phyloP scores from a whole-genome alignment of 2,888 invertebrate genomes.

The Lypha dubia region DNA sequence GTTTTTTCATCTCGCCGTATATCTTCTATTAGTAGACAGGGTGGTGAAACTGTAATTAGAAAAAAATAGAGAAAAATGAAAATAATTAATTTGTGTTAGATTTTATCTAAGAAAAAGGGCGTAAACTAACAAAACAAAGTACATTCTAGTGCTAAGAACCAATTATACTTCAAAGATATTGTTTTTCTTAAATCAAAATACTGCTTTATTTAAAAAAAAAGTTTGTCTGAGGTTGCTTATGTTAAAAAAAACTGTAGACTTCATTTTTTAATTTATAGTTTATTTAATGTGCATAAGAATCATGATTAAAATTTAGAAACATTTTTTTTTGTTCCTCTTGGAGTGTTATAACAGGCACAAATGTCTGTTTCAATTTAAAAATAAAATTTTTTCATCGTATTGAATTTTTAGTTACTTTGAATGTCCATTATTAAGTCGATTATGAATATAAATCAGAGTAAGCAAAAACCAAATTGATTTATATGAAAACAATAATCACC shows the following conservation, averaged over 20 bases:
- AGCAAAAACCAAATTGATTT: constrained; percentile 46
- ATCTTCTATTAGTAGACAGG: constrained; percentile 82
- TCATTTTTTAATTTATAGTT: constrained; percentile 31
- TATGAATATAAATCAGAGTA: constrained; percentile 53
- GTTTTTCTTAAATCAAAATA: neutral
- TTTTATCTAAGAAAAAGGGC: constrained; percentile 28
- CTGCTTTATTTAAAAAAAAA: neutral
- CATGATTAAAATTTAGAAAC: constrained; percentile 36
- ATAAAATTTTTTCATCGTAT: neutral
- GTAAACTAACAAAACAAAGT: constrained; percentile 2
- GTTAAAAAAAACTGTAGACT: neutral
- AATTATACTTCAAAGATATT: constrained; percentile 19
- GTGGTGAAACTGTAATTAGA: constrained; percentile 78
- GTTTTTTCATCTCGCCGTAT: constrained; percentile 88
- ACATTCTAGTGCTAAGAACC: neutral
- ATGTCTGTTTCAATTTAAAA: constrained; percentile 22
- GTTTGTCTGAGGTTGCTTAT: neutral
- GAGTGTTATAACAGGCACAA: neutral
- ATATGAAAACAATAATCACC: constrained; percentile 15
- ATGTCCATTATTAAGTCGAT: constrained; percentile 39
- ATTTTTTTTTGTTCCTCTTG: neutral
- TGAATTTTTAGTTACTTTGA: constrained; percentile 12
- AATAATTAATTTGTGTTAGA: constrained; percentile 26
- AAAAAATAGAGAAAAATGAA: constrained; percentile 18
- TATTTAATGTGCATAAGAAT: constrained; percentile 26